These are phyloP conservation scores for Cryptophagus acutangulus DNA, from an alignment of 2,888 invertebrate species.

Conservation along the genomic window DNA sequence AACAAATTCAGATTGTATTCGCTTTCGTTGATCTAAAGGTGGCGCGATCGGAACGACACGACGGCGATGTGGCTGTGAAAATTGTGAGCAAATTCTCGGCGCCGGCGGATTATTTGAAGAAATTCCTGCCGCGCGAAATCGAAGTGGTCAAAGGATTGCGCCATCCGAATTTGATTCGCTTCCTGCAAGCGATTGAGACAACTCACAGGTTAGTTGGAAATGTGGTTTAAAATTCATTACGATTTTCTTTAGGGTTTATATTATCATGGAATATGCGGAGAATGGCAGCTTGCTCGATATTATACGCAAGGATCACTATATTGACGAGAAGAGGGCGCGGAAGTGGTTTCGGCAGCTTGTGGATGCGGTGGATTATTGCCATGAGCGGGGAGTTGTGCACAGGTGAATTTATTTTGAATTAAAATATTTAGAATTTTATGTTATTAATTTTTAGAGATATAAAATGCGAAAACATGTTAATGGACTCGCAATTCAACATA, in stretches of 20 bases:
- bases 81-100: constrained; percentile 79
- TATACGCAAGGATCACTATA: constrained; percentile 65
- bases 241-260: constrained; percentile 60
- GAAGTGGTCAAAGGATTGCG: constrained; percentile 76
- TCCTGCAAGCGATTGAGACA: constrained; percentile 79
- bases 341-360: constrained; percentile 70
- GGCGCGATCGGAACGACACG: constrained; percentile 68
- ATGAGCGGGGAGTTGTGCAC: constrained; percentile 73
- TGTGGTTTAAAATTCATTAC: constrained; percentile 3
- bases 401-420: constrained; percentile 49
- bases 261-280: constrained; percentile 79
- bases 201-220: constrained; percentile 80
- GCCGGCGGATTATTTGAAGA: constrained; percentile 73
- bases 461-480: constrained; percentile 76
- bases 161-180: constrained; percentile 74
- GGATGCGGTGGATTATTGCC: constrained; percentile 73
- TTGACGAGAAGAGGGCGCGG: constrained; percentile 64
- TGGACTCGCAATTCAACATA: constrained; percentile 64
- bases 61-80: constrained; percentile 73
- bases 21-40: constrained; percentile 45
- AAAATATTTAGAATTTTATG: constrained; percentile 10
- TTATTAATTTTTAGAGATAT: no score
- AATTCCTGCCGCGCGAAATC: constrained; percentile 77
- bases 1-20: constrained; percentile 12
- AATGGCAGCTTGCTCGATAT: constrained; percentile 75